Evolutionary conservation across 2,113 vertebrate genomes (phyloP).

Genomic region (Chloroceryle aenea): DNA sequence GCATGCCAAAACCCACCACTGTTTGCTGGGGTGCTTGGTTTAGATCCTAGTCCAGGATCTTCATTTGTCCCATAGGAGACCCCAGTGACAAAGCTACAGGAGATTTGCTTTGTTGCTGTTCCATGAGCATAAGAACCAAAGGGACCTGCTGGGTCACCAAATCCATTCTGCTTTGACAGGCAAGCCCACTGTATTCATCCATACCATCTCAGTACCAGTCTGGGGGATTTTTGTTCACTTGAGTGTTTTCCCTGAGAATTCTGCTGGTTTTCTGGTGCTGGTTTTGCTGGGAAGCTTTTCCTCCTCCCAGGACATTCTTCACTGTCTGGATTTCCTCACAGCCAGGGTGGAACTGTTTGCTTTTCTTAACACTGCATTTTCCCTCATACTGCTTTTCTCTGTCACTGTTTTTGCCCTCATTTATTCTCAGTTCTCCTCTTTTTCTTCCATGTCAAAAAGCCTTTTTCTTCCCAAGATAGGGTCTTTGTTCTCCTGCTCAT

Average conservation of each 20-base stretch:
- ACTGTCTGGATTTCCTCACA: neutral
- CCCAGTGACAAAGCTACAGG: neutral
- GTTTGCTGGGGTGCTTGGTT: neutral
- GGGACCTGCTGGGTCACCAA: neutral
- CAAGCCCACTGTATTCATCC: neutral
- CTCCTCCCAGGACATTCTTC: neutral
- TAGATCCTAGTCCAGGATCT: neutral
- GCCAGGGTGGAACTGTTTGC: neutral
- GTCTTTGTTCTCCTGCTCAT: neutral
- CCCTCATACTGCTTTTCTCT: neutral
- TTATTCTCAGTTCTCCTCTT: neutral
- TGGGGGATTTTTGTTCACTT: neutral
- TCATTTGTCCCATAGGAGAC: neutral
- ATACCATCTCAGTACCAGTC: neutral
- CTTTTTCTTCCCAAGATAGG: neutral
- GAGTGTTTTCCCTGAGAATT: neutral
- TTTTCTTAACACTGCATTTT: neutral
- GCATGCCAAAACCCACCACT: neutral
- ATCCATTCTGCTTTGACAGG: neutral
- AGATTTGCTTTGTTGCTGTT: conserved; percentile 15
- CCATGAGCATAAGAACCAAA: neutral
- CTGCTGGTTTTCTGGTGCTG: neutral
- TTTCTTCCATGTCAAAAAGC: neutral
- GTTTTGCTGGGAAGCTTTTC: neutral
- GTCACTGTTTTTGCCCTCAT: neutral